Conservation (phyloP, 1,140 invertebrate species). For the Mycetomoellerius zeteki region DNA sequence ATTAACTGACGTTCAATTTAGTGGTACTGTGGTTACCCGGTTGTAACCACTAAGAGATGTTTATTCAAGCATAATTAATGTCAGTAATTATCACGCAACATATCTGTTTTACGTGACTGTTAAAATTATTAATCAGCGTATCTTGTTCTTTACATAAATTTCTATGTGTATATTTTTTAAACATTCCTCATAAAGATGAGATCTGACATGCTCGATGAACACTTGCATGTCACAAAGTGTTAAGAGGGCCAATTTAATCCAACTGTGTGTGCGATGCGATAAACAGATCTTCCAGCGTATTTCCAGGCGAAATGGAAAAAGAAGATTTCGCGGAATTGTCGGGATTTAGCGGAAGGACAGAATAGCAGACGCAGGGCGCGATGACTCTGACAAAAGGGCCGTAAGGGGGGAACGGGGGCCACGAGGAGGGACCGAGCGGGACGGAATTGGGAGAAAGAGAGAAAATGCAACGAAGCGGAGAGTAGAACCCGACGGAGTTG, state of each 20-base stretch:
- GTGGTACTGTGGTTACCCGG: background rate
- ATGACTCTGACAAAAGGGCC: constrained; percentile 30
- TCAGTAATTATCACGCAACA: constrained; percentile 12
- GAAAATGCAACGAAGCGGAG: constrained; percentile 53
- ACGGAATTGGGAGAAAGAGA: constrained; percentile 27
- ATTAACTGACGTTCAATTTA: constrained; percentile 6
- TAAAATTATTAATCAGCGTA: background rate
- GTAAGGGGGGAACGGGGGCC: background rate
- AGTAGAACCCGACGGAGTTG: constrained; percentile 53
- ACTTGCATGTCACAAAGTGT: background rate
- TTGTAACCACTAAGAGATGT: constrained; percentile 2
- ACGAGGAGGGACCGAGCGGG: background rate
- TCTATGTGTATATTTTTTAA: background rate
- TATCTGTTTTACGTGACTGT: background rate
- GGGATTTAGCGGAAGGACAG: constrained; percentile 10
- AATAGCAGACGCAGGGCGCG: background rate
- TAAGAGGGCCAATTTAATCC: constrained; percentile 26
- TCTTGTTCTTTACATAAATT: background rate
- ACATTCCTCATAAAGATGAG: background rate
- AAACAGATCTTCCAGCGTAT: constrained; percentile 24
- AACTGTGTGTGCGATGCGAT: constrained; percentile 25
- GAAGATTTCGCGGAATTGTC: constrained; percentile 66
- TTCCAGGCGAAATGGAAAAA: constrained; percentile 48
- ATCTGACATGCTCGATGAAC: background rate
- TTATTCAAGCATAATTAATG: constrained; percentile 22